Evolutionary conservation across 2,113 vertebrate species (phyloP).

Genomic region (Dasyurus viverrinus): DNA sequence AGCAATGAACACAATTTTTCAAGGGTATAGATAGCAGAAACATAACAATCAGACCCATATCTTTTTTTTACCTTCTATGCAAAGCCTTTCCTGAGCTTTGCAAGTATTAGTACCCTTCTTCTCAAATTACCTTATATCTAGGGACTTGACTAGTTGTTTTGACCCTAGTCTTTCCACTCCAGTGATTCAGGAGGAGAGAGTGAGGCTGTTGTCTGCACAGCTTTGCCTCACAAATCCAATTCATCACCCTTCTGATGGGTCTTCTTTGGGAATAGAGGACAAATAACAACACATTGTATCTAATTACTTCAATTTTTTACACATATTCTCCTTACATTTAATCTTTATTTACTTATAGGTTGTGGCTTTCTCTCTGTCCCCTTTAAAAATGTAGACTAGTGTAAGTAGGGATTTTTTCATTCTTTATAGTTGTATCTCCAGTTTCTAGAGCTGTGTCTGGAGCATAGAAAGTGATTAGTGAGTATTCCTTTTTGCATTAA

Average conservation of each 20-base stretch:
- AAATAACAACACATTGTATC: no score
- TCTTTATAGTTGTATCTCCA: no score
- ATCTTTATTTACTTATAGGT: no score
- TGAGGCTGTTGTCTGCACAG: background rate
- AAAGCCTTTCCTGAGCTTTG: background rate
- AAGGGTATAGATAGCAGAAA: background rate
- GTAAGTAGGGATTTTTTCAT: no score
- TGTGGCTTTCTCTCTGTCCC: no score
- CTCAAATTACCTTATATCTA: no score
- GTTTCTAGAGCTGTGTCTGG: no score
- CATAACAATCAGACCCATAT: background rate
- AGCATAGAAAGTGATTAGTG: no score
- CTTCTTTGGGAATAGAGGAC: background rate
- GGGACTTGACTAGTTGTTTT: no score
- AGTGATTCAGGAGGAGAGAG: background rate
- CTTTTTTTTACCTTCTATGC: background rate
- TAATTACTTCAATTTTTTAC: background rate
- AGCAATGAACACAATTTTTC: background rate
- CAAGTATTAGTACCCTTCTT: background rate
- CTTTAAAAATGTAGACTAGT: no score
- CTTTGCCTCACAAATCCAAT: background rate
- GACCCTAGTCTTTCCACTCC: no score
- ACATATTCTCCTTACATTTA: background rate
- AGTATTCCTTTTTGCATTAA: no score
- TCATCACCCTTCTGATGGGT: background rate